These are phyloP conservation scores for Rotaria socialis DNA, from an alignment of 2,888 invertebrate species.

Conservation along the genomic window DNA sequence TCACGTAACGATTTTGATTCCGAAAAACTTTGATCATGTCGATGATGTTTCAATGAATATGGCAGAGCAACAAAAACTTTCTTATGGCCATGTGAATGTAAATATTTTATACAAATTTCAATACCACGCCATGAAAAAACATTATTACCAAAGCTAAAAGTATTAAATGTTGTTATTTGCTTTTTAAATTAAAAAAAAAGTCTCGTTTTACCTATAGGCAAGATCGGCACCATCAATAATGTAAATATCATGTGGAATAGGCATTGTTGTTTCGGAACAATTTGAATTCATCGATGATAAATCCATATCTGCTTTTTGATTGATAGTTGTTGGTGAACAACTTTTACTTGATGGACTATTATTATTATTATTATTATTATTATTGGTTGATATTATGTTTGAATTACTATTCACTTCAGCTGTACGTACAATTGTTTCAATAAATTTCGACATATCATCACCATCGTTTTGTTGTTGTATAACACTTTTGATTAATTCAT, in stretches of 20 bases:
- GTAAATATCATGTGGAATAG: constrained; percentile 22
- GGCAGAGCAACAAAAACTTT: constrained; percentile 26
- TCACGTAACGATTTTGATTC: constrained; percentile 20
- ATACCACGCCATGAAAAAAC: constrained; percentile 29
- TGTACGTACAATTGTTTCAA: constrained; percentile 30
- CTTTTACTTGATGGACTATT: constrained; percentile 16
- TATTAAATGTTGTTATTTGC: not conserved
- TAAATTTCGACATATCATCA: constrained; percentile 23
- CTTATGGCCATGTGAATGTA: constrained; percentile 34
- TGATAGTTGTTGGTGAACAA: not conserved
- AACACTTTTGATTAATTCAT: constrained; percentile 25
- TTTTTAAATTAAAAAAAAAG: not conserved
- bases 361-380: not conserved
- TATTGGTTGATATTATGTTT: not conserved
- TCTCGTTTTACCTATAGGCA: not conserved
- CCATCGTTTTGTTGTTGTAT: constrained; percentile 19
- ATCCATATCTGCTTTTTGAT: not conserved
- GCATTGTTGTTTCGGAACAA: not conserved
- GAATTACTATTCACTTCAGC: not conserved
- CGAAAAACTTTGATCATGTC: not conserved
- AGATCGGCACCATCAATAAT: constrained; percentile 30
- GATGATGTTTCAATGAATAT: constrained; percentile 19
- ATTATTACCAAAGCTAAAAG: constrained; percentile 21
- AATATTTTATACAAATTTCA: constrained; percentile 25
- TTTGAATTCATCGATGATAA: not conserved